phyloP scores from a whole-genome alignment of 2,113 vertebrate genomes.

The Pogona vitticeps region DNA sequence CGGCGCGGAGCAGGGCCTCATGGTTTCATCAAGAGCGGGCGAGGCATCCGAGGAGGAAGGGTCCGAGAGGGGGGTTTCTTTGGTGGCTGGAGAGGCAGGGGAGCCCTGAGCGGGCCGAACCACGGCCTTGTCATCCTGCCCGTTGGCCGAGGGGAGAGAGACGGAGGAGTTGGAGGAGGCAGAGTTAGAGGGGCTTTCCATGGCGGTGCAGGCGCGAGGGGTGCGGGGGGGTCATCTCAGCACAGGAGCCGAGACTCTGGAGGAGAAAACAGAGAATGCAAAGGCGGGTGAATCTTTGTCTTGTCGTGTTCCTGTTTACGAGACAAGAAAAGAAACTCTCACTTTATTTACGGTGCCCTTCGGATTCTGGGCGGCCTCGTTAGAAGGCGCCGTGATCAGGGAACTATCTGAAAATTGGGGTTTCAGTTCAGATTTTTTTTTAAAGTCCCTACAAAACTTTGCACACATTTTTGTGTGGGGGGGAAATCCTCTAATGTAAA shows the following conservation, averaged over 20 bases:
- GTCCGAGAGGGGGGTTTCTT: constrained; percentile 65
- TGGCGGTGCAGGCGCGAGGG: constrained; percentile 63
- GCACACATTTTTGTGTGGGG: neutral
- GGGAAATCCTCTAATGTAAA: no score
- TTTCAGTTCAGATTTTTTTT: neutral
- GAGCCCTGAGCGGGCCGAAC: constrained; percentile 58
- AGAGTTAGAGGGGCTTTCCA: constrained; percentile 61
- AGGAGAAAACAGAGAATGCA: neutral
- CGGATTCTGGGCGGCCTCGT: neutral
- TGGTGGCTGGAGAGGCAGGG: constrained; percentile 69
- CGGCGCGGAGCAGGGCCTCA: constrained; percentile 50
- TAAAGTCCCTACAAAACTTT: neutral
- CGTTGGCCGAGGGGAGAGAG: constrained; percentile 33
- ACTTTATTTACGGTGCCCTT: neutral
- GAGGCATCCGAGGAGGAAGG: constrained; percentile 32
- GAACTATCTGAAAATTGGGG: no score
- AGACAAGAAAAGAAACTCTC: no score
- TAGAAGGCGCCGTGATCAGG: neutral
- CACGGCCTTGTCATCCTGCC: constrained; percentile 63
- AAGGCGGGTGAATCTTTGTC: neutral
- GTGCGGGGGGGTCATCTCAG: constrained; percentile 72
- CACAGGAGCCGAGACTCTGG: constrained; percentile 63
- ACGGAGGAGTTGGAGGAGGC: constrained; percentile 33
- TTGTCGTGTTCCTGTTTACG: fast-evolving
- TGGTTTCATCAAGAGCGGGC: constrained; percentile 45